Percentiles rank a stretch among this genome's conserved stretches.
phyloP scores from a whole-genome alignment of 2,888 invertebrate genomes.

The Drosophila testacea region DNA sequence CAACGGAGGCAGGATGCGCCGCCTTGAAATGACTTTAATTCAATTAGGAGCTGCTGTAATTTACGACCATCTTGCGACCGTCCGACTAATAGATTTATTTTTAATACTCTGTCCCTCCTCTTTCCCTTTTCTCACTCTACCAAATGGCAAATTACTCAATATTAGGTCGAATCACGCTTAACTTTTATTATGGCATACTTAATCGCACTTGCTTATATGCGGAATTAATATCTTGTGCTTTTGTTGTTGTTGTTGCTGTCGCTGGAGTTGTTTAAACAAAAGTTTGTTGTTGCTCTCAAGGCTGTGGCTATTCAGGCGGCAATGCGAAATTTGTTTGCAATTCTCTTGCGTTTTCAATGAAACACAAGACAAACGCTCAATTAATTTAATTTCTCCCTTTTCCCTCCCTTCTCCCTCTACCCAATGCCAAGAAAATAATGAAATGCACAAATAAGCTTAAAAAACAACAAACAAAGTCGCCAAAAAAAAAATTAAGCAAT shows the following conservation, averaged over 20 bases:
- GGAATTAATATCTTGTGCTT: constrained; percentile 33
- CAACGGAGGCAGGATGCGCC: constrained; percentile 33
- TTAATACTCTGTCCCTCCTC: constrained; percentile 16
- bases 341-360: constrained; percentile 44
- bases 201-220: constrained; percentile 27
- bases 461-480: constrained; percentile 9
- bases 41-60: constrained; percentile 75
- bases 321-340: constrained; percentile 67
- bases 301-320: constrained; percentile 68
- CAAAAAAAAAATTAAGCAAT: constrained; percentile 25
- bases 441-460: constrained; percentile 16
- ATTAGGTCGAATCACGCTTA: constrained; percentile 55
- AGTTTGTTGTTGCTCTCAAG: constrained; percentile 53
- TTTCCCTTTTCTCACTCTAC: not conserved
- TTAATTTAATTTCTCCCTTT: constrained; percentile 43
- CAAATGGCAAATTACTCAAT: constrained; percentile 71
- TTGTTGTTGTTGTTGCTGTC: not conserved
- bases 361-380: constrained; percentile 49
- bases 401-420: not conserved
- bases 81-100: constrained; percentile 69
- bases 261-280: constrained; percentile 33
- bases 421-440: constrained; percentile 16
- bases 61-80: constrained; percentile 48
- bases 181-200: constrained; percentile 30
- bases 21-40: constrained; percentile 66